Percentiles rank a stretch among this genome's conserved stretches.
Conservation (phyloP, 2,113 vertebrate genomes). For the Coptodon bakossiorum region DNA sequence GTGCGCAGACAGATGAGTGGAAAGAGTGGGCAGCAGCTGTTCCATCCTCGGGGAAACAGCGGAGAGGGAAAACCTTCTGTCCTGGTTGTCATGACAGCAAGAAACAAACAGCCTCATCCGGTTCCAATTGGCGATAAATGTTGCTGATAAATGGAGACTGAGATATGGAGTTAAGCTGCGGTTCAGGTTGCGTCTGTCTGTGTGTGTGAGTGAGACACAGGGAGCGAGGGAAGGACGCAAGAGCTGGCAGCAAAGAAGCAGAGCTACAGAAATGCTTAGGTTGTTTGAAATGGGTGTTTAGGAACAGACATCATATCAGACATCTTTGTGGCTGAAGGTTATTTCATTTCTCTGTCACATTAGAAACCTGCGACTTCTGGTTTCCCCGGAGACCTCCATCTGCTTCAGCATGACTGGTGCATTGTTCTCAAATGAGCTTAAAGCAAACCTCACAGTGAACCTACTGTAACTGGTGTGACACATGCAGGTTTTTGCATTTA, state of each 20-base stretch:
- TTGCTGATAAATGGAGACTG: constrained; percentile 22
- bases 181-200: neutral
- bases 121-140: constrained; percentile 42
- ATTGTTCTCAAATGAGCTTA: neutral
- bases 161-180: neutral
- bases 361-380: neutral
- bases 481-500: neutral
- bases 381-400: constrained; percentile 3
- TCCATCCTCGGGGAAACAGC: constrained; percentile 9
- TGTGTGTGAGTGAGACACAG: neutral
- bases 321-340: neutral
- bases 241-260: neutral
- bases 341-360: neutral
- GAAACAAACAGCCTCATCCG: constrained; percentile 54
- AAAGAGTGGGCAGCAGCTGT: constrained; percentile 44
- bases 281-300: neutral
- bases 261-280: neutral
- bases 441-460: neutral
- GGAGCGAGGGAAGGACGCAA: neutral
- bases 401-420: neutral
- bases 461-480: neutral
- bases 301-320: neutral
- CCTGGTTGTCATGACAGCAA: constrained; percentile 49
- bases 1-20: neutral
- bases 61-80: constrained; percentile 29